Evolutionary conservation across 2,113 vertebrate species (phyloP).

Genomic region (Lepus americanus): DNA sequence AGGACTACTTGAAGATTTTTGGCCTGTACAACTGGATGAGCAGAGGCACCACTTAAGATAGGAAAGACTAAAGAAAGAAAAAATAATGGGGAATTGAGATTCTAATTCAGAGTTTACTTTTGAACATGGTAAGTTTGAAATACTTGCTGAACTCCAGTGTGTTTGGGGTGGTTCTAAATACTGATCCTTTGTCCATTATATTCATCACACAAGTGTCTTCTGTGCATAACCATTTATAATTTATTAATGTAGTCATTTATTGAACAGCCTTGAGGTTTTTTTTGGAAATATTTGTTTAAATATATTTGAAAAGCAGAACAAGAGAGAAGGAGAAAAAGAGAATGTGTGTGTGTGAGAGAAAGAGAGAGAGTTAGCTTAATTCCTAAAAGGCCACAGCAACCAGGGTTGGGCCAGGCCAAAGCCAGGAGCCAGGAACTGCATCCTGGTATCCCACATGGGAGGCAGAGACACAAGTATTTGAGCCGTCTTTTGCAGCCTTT

Average conservation of each 20-base stretch:
- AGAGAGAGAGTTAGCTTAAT: no score
- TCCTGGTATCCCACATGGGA: no score
- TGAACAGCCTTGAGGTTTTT: conserved; percentile 3
- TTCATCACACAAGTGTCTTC: background rate
- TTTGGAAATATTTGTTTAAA: no score
- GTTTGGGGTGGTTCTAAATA: conserved; percentile 19
- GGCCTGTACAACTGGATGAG: background rate
- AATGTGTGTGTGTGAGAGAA: no score
- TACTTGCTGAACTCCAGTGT: conserved; percentile 15
- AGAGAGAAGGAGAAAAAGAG: no score
- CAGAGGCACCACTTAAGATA: background rate
- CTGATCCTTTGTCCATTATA: conserved; percentile 27
- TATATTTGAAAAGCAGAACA: no score
- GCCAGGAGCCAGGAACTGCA: no score
- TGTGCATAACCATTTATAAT: conserved; percentile 44
- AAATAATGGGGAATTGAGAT: background rate
- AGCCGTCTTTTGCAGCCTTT: no score
- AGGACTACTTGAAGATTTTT: background rate
- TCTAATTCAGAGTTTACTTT: conserved; percentile 15
- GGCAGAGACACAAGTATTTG: no score
- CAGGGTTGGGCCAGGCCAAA: no score
- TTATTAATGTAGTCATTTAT: conserved; percentile 22
- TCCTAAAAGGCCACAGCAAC: no score
- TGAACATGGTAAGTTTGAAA: background rate
- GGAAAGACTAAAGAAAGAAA: background rate